Base-by-base conservation (phyloP, 2,797 vertebrate genomes). In the Ctenochaetus hawaiiensis region DNA sequence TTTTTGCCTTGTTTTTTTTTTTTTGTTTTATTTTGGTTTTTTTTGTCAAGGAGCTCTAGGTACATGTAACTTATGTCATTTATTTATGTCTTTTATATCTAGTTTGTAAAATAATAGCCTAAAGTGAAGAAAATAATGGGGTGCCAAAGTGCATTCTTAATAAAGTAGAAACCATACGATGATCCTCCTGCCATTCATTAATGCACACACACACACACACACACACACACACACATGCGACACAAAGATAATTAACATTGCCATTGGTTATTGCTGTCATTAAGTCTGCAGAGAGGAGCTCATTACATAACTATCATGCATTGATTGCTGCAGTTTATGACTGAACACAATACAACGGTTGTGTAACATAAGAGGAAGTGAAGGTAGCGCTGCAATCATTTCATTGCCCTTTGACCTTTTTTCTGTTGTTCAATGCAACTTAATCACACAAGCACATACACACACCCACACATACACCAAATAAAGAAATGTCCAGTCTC, bases 51-150 rank as follows among this genome's bases (percentile, higher is more conserved):
- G 94, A 96, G 95, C 94, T 96, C 96, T 98, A 98, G 97, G 97
- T 97, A 97, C 97, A 96, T 96, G 95, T 98, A 99, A 99, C 96
- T 99, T 99, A 99, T 99, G 96, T 96, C 96, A 96, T 99, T 98
- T 99, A 99, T 99, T 99, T 99, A 99, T 99, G 97, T 96, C 97
- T 99, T 99, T 99, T 99, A 97, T 98, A 99, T 97, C 96, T 99
- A 99, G 97, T 99, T 99, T 99, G 96, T 98, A 98, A 98, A 97
- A 98, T 99, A 90, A 92, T 92, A 94, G 89, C 91, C 89, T 93
- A 91, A 93, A 92, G 91, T 92, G 83, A 94, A 91, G 85, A 92
- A 91, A 93, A 87, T 93, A 85, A 86, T 89, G 84, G 92, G 80
- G 82, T 94, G 94, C 93, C 86, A 80, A 83, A 81, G 90, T 96